phyloP scores from a whole-genome alignment of 2,888 invertebrate genomes.

The Raillietiella orientalis region DNA sequence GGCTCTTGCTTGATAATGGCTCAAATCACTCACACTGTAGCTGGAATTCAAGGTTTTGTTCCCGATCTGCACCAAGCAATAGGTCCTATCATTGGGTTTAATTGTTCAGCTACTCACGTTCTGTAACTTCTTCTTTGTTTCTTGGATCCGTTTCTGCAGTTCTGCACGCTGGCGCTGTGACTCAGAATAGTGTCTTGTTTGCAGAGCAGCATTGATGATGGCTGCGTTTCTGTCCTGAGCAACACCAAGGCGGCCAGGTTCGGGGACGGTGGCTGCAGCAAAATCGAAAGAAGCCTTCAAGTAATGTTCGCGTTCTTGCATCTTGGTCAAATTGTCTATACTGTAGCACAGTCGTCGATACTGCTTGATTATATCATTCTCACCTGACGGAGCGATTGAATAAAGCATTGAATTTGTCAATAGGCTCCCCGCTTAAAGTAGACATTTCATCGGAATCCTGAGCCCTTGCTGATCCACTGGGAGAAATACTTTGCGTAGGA shows the following conservation, averaged over 20 bases:
- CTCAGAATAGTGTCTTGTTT: conserved; percentile 3
- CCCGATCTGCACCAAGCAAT: no score
- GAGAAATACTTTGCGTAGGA: conserved; percentile 9
- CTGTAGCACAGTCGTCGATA: conserved; percentile 12
- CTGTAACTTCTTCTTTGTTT: conserved; percentile 52
- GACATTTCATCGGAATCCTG: conserved; percentile 14
- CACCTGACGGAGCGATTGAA: conserved; percentile 6
- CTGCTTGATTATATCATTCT: no score
- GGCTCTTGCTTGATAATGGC: no score
- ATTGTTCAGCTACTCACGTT: no score
- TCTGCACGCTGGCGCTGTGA: conserved; percentile 25
- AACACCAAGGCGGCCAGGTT: no score
- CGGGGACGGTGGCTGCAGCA: conserved; percentile 21
- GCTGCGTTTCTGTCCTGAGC: conserved; percentile 10
- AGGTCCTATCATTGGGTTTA: no score
- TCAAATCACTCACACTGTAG: no score
- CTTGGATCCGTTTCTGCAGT: conserved; percentile 41
- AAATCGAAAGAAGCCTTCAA: conserved; percentile 19
- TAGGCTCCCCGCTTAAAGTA: not conserved
- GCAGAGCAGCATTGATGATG: conserved; percentile 8
- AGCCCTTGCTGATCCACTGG: conserved; percentile 12
- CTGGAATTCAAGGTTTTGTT: no score
- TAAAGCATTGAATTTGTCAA: conserved; percentile 3
- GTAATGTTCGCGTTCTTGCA: conserved; percentile 14
- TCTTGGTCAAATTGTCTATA: conserved; percentile 14